Evolutionary conservation across 2,113 vertebrate genomes (phyloP).

Genomic region (Pteruthius melanotis): DNA sequence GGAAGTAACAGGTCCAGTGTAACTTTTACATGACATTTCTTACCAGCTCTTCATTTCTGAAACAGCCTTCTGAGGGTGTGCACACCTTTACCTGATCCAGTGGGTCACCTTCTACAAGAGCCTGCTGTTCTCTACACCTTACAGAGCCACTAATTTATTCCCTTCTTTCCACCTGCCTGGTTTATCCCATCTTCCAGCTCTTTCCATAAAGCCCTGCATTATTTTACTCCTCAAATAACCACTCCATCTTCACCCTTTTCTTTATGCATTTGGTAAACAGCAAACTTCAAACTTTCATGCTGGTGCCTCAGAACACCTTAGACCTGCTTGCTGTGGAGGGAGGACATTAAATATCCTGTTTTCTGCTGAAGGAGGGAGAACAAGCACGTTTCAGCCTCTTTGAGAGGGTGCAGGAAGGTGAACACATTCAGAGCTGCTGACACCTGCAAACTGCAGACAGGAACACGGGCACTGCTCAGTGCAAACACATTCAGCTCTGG

Average conservation of each 20-base stretch:
- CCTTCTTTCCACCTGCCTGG: background rate
- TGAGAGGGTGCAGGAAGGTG: background rate
- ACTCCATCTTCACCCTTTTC: background rate
- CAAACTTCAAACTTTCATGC: background rate
- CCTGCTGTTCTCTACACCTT: background rate
- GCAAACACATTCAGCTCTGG: background rate
- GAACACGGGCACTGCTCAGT: background rate
- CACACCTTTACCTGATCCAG: background rate
- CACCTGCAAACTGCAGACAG: background rate
- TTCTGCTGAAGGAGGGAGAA: background rate
- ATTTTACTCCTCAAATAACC: background rate
- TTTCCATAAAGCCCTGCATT: background rate
- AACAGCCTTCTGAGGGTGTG: background rate
- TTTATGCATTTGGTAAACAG: background rate
- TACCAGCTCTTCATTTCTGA: background rate
- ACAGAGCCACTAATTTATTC: background rate
- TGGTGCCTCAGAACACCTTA: background rate
- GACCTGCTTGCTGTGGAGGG: no score
- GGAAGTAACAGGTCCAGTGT: background rate
- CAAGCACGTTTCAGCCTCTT: background rate
- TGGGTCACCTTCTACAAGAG: background rate
- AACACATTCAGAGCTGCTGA: background rate
- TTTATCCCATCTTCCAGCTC: background rate
- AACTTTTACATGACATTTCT: background rate
- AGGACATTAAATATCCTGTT: background rate